Evolutionary conservation across 1,140 invertebrate genomes (phyloP).

Genomic region (Mya arenaria): DNA sequence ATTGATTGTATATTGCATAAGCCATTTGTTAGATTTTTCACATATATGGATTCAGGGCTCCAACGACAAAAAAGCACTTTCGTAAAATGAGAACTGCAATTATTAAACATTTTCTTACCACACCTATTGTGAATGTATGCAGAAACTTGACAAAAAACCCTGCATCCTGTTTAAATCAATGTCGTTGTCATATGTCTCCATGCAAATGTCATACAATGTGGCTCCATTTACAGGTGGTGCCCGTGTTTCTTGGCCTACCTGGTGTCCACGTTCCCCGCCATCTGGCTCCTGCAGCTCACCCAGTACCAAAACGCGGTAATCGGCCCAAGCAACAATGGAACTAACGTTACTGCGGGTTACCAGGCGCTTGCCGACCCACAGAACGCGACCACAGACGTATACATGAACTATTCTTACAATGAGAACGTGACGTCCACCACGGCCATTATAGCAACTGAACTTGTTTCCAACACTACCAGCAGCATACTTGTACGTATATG

Average conservation of each 20-base stretch:
- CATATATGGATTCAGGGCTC: background rate
- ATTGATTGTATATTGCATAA: too few relatives aligned
- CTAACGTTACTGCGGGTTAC: too few relatives aligned
- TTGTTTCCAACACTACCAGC: background rate
- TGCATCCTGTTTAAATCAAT: background rate
- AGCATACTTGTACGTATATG: background rate
- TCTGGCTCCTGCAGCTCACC: constrained; percentile 65
- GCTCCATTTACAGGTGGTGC: constrained; percentile 66
- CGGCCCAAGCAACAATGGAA: constrained; percentile 39
- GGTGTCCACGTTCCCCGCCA: constrained; percentile 59
- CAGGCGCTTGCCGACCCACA: too few relatives aligned
- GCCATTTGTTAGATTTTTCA: too few relatives aligned
- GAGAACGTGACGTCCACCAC: background rate
- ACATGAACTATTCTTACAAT: background rate
- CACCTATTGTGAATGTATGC: background rate
- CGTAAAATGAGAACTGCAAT: background rate
- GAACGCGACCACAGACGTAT: too few relatives aligned
- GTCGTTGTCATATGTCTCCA: background rate
- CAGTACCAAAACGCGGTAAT: constrained; percentile 39
- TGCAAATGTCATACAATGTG: background rate
- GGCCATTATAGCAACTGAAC: background rate
- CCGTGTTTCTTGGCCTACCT: constrained; percentile 71
- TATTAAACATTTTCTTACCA: background rate
- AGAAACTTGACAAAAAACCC: background rate
- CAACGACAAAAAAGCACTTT: background rate